Percentiles rank a stretch among this genome's conserved stretches.
phyloP scores from a whole-genome alignment of 2,888 invertebrate genomes.

The Hemithea aestivaria region DNA sequence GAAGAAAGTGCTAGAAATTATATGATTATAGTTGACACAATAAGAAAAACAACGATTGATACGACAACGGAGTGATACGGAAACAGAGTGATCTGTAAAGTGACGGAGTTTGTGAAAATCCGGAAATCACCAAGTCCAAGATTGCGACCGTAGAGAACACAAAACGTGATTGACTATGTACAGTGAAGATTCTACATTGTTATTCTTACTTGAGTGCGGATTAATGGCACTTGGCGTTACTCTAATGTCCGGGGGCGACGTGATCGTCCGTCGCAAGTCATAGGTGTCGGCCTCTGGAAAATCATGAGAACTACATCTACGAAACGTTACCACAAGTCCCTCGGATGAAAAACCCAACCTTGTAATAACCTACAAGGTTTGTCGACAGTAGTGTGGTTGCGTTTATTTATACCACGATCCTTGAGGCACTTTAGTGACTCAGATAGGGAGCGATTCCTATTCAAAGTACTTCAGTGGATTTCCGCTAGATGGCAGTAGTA shows the following conservation, averaged over 20 bases:
- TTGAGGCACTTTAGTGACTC: too few species aligned
- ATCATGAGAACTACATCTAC: constrained; percentile 22
- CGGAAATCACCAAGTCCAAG: too few species aligned
- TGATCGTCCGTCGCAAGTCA: constrained; percentile 44
- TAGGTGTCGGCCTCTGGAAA: constrained; percentile 55
- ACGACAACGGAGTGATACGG: too few species aligned
- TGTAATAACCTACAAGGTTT: too few species aligned
- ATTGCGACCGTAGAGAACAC: neutral
- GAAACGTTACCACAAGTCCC: neutral
- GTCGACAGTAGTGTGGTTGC: too few species aligned
- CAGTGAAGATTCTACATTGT: constrained; percentile 14
- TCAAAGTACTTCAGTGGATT: neutral
- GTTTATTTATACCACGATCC: too few species aligned
- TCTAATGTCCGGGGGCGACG: constrained; percentile 47
- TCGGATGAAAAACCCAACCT: too few species aligned
- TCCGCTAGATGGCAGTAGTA: neutral
- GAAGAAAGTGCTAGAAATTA: too few species aligned
- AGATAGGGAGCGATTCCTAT: neutral
- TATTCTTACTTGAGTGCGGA: constrained; percentile 53
- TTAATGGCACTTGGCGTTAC: constrained; percentile 42
- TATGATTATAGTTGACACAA: too few species aligned
- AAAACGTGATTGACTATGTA: constrained; percentile 14
- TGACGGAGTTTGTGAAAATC: too few species aligned
- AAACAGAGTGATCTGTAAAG: too few species aligned
- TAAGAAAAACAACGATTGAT: too few species aligned